Percentiles rank a stretch among this genome's conserved stretches.
Evolutionary conservation across 2,888 invertebrate genomes (phyloP).

Genomic region (Cryptus armator): DNA sequence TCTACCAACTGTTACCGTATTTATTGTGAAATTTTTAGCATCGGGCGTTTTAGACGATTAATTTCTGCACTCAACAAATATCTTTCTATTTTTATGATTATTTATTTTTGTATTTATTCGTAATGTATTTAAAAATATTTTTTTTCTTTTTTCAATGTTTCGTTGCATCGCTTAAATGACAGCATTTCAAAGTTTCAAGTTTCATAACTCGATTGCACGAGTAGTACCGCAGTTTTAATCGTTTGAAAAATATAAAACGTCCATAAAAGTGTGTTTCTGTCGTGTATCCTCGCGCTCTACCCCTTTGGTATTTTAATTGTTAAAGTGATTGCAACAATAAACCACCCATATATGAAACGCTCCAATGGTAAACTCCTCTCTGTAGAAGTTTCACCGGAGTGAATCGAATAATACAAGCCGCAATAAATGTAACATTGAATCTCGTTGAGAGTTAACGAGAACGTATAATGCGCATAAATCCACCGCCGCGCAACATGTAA

Average conservation of each 20-base stretch:
- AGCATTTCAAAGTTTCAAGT: neutral
- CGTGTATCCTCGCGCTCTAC: neutral
- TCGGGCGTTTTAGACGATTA: too few species aligned
- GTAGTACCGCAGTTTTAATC: neutral
- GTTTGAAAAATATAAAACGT: neutral
- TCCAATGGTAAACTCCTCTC: neutral
- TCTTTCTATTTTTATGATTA: too few species aligned
- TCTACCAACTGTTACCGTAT: too few species aligned
- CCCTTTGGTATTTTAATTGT: neutral
- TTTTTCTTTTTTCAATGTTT: neutral
- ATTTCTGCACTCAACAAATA: too few species aligned
- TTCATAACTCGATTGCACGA: neutral
- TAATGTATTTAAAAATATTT: too few species aligned
- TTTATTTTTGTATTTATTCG: too few species aligned
- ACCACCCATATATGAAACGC: neutral
- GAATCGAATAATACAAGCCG: neutral
- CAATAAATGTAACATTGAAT: neutral
- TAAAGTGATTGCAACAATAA: neutral
- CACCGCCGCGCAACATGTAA: neutral
- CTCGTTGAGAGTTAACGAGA: conserved; percentile 21
- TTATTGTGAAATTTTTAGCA: too few species aligned
- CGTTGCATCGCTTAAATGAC: neutral
- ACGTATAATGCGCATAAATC: conserved; percentile 6
- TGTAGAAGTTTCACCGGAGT: neutral
- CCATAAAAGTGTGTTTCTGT: neutral